These are phyloP conservation scores for Drosophila fuyamai DNA, from an alignment of 1,140 invertebrate genomes.

Conservation along the genomic window DNA sequence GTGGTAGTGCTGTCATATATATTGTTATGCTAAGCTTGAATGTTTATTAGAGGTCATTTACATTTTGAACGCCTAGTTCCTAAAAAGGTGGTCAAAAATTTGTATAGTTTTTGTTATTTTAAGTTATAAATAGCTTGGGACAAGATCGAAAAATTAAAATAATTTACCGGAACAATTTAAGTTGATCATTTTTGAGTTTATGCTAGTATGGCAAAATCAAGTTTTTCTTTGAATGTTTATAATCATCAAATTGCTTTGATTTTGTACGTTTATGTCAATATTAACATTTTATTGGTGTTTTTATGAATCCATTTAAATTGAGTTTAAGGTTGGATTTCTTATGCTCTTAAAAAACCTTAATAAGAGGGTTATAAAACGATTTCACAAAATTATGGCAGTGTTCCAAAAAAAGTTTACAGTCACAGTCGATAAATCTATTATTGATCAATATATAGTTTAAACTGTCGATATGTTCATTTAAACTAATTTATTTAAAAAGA, in stretches of 20 bases:
- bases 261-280: slow-evolving; percentile 3
- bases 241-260: background rate
- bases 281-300: slow-evolving; percentile 3
- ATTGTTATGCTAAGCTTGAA: no score
- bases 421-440: background rate
- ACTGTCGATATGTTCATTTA: background rate
- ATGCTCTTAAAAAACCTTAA: slow-evolving; percentile 1
- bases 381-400: background rate
- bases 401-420: background rate
- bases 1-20: no score
- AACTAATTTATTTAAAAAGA: background rate
- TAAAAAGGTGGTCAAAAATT: background rate
- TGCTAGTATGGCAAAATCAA: background rate
- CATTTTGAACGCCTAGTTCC: no score
- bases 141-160: background rate
- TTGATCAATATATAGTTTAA: background rate
- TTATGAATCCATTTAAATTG: slow-evolving; percentile 6
- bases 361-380: background rate
- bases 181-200: background rate
- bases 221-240: slow-evolving; percentile 4
- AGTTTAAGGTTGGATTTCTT: slow-evolving; percentile 4
- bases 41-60: no score
- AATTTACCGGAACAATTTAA: background rate
- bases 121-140: background rate
- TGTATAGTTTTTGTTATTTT: background rate